Conservation (phyloP, 1,140 invertebrate species). For the Thrips palmi region DNA sequence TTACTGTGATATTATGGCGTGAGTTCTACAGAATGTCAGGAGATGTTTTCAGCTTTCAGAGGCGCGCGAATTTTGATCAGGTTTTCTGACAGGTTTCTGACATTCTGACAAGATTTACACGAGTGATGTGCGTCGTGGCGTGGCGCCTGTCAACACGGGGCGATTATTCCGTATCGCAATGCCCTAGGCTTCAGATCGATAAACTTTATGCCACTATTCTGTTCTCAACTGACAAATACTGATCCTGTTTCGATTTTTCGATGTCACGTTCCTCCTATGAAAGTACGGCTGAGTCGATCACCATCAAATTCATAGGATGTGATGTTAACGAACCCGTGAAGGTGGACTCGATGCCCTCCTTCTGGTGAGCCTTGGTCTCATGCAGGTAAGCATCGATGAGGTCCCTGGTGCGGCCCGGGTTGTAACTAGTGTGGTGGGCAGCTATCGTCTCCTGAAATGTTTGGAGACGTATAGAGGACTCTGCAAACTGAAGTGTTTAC, state of each 20-base stretch:
- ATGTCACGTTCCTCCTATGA: neutral
- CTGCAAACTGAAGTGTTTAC: no score
- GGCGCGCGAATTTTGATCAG: no score
- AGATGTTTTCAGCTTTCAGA: no score
- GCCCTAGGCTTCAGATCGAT: neutral
- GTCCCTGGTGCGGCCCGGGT: slow-evolving; percentile 32
- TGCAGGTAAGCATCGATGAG: slow-evolving; percentile 59
- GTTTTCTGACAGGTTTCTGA: no score
- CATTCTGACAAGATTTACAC: no score
- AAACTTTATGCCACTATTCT: neutral
- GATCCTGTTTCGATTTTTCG: slow-evolving; percentile 4
- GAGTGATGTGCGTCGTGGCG: no score
- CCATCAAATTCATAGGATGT: neutral
- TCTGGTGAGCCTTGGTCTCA: slow-evolving; percentile 40
- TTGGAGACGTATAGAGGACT: neutral
- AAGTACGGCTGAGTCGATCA: neutral
- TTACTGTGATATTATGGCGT: no score
- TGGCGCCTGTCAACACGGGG: no score
- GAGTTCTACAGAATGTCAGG: no score
- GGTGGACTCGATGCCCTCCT: slow-evolving; percentile 23
- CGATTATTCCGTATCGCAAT: neutral
- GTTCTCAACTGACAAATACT: no score
- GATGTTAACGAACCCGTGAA: slow-evolving; percentile 33
- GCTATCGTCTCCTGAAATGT: slow-evolving; percentile 35
- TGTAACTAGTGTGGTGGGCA: slow-evolving; percentile 34